Evolutionary conservation across 2,113 vertebrate species (phyloP), one percentile per base, ranked within the genome.

Genomic region (Mugil cephalus): DNA sequence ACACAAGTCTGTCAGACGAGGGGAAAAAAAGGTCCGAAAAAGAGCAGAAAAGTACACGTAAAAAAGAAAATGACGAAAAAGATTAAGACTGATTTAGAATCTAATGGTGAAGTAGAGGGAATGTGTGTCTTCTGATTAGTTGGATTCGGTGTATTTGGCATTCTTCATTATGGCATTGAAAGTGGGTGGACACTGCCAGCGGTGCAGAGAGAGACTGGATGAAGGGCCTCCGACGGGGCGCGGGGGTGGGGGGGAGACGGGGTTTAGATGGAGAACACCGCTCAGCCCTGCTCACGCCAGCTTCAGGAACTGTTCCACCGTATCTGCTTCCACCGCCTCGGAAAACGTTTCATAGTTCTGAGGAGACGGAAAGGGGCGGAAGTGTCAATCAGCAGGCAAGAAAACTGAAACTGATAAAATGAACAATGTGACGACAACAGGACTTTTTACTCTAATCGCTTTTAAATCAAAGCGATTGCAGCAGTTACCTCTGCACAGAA

Each of bases 271-370:
- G 69, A 55, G 64, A 59, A 40, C 47, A 1, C 70, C 64, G 53
- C 62, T 47, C 48, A 6, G 19, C 52, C 52, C 24, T 67, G 64
- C 50, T 98, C 95, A 99, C 61, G 93, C 95, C 90, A 99, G 79
- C 84, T 99, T 99, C 87, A 99, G 95, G 88, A 99, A 98, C 84
- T 98, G 92, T 63, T 96, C 93, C 93, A 99, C 94, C 1, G 94
- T 90, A 67, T 97, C 96, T 12, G 92, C 95, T 77, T 99, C 98
- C 91, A 99, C 98, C 0, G 98, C 97, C 77, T 97, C 95, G 7
- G 94, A 94, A 54, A 99, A 96, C 90, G 96, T 94, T 81, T 96
- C 94, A 0, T 96, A 98, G 87, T 97, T 94, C 97, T 99, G 90
- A 4, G 15, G 74, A 63, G 79, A 82, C n/a, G 52, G 76, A 52